Evolutionary conservation across 2,113 vertebrate species (phyloP).

Genomic region (Pongo pygmaeus): DNA sequence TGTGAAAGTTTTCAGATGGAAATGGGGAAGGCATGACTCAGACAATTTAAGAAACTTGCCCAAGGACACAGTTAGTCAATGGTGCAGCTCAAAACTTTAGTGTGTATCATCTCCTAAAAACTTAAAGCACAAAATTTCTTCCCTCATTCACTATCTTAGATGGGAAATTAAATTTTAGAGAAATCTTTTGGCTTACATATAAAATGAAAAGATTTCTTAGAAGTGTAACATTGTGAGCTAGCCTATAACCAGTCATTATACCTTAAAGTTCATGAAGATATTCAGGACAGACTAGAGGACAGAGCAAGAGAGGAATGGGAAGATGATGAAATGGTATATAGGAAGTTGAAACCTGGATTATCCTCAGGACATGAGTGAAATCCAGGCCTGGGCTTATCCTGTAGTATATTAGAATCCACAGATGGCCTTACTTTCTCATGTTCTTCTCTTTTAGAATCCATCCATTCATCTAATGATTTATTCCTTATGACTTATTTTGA

Average conservation of each 20-base stretch:
- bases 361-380: not conserved
- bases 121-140: not conserved
- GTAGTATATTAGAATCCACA: not conserved
- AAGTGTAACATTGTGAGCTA: not conserved
- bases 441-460: not conserved
- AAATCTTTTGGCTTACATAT: not conserved
- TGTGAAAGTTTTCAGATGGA: not conserved
- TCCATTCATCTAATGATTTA: not conserved
- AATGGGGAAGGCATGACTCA: not conserved
- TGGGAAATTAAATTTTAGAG: constrained; percentile 3
- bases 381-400: not conserved
- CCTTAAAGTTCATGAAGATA: not conserved
- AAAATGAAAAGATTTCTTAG: not conserved
- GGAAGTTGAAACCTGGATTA: not conserved
- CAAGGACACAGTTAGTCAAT: not conserved
- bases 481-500: not conserved
- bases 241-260: not conserved
- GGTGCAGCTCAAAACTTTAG: not conserved
- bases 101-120: not conserved
- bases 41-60: not conserved
- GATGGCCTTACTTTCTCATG: not conserved
- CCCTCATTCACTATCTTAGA: not conserved
- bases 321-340: not conserved
- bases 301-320: not conserved
- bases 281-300: not conserved